Evolutionary conservation across 2,797 vertebrate genomes (phyloP), one percentile per base, ranked within the genome.

Genomic region (Phalloptychus januarius): DNA sequence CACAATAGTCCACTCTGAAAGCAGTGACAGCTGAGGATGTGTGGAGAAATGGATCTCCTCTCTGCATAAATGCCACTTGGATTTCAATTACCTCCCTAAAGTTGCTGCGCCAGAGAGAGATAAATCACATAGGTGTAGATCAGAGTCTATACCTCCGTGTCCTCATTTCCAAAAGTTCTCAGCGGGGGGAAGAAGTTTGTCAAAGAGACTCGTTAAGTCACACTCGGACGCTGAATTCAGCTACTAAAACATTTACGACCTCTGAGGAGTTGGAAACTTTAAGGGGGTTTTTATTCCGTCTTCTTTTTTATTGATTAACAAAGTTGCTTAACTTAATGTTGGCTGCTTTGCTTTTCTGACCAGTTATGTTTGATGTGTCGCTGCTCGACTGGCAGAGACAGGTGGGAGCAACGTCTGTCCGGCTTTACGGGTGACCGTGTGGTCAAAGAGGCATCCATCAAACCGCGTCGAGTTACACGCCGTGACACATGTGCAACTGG

Each of bases 11-110:
- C 83, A 28, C 40, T 86, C 80, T 81, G 86, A 89, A 89, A 88
- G 86, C 90, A 85, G 87, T 89, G 93, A 93, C 94, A 94, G 94
- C 93, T 94, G 94, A 91, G 85, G 86, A 90, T 90, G 83, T 89
- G 88, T 91, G 88, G 85, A 70, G 67, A 92, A 94, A 89, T 65
- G 80, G 88, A 93, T 91, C 89, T 83, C 67, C 85, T 84, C 79
- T 78, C 89, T 90, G 87, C 87, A 91, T 92, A 88, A 93, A 92
- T 89, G 85, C 85, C 88, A 83, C 84, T 89, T 81, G 86, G 92
- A 92, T 93, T 94, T 91, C 90, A 94, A 91, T 92, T 91, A 93
- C 85, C 72, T 87, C 85, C 42, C 83, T 75, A 83, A 93, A 87
- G 81, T 85, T 89, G 83, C 84, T 75, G 87, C 52, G 13, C 72